These are phyloP conservation scores for Eupithecia tripunctaria DNA, from an alignment of 2,888 invertebrate species.

Conservation along the genomic window DNA sequence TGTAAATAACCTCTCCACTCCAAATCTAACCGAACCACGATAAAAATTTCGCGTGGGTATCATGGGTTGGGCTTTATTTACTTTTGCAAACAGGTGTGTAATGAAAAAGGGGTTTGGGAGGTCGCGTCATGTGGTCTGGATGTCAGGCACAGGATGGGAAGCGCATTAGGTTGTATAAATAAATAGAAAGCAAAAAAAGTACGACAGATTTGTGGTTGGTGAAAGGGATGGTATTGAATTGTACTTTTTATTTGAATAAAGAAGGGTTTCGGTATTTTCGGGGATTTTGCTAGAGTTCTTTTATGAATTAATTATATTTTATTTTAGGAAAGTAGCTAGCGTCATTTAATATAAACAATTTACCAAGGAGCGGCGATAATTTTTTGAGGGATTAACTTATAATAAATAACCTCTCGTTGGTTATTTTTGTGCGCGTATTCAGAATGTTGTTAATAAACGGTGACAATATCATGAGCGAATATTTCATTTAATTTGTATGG, in stretches of 20 bases:
- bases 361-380: too few species aligned
- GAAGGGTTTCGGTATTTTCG: too few species aligned
- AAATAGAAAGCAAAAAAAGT: conserved; percentile 7
- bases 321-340: too few species aligned
- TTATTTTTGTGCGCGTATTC: too few species aligned
- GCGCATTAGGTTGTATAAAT: conserved; percentile 23
- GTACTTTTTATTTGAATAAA: neutral
- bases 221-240: neutral
- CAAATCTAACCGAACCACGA: neutral
- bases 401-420: too few species aligned
- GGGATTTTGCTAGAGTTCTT: too few species aligned
- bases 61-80: conserved; percentile 48
- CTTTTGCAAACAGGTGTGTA: conserved; percentile 65
- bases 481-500: too few species aligned
- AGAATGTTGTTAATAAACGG: too few species aligned
- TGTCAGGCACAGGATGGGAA: conserved; percentile 26
- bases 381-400: too few species aligned
- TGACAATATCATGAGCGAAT: too few species aligned
- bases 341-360: too few species aligned
- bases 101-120: conserved; percentile 64
- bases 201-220: neutral
- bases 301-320: too few species aligned
- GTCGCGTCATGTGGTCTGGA: conserved; percentile 39
- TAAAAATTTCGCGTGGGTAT: neutral
- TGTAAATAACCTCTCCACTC: neutral